Conservation (phyloP, 2,888 invertebrate species). For the Ernsta delagoae region DNA sequence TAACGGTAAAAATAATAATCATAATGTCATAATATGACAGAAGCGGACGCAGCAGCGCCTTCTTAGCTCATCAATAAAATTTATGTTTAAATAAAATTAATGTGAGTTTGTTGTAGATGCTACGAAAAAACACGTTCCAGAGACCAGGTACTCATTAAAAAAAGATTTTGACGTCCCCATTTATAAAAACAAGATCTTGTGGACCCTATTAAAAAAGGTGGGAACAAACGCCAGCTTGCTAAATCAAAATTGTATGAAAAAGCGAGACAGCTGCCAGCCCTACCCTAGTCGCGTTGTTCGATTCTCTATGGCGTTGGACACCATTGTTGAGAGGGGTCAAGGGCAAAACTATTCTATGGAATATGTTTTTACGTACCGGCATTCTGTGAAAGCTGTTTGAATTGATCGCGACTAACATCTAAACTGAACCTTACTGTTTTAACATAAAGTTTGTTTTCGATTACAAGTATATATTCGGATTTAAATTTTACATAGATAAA, state of each 20-base stretch:
- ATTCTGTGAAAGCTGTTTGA: constrained; percentile 30
- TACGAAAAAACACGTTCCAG: no score
- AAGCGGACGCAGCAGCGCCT: no score
- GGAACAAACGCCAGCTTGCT: no score
- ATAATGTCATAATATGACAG: no score
- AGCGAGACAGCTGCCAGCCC: constrained; percentile 1
- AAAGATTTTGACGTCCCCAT: background rate
- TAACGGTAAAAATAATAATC: no score
- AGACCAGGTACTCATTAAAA: background rate
- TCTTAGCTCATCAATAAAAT: no score
- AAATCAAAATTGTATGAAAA: background rate
- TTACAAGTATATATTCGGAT: background rate
- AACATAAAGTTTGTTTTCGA: background rate
- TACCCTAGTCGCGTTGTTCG: constrained; percentile 18
- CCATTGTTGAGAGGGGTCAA: constrained; percentile 35
- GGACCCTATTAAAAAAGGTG: background rate
- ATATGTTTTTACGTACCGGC: constrained; percentile 26
- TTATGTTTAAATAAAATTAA: no score
- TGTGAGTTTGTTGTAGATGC: no score
- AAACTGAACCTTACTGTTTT: background rate
- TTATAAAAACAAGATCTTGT: no score
- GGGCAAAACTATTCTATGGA: constrained; percentile 34
- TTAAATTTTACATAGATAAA: background rate
- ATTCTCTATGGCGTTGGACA: constrained; percentile 35
- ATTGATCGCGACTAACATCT: constrained; percentile 8